These are phyloP conservation scores for Cerastis leucographa DNA, from an alignment of 2,888 invertebrate species.

Conservation along the genomic window DNA sequence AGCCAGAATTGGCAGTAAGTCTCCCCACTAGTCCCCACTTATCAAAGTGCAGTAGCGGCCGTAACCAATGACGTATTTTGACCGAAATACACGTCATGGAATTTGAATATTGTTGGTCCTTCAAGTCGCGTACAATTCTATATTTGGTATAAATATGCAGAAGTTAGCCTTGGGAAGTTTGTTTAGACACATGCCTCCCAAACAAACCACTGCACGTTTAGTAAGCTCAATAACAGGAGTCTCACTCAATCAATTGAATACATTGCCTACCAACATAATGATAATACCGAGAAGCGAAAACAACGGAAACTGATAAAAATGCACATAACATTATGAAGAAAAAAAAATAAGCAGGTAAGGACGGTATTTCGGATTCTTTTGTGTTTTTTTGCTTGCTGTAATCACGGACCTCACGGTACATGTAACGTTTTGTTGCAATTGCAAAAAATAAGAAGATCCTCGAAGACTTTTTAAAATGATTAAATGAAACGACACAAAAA, in stretches of 20 bases:
- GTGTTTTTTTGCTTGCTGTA: not conserved
- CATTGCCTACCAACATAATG: not conserved
- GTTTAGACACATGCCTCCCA: not conserved
- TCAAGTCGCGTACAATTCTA: not conserved
- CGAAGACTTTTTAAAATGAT: not conserved
- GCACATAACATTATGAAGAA: slow-evolving; percentile 40
- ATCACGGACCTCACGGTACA: too few species aligned
- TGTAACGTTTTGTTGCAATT: not conserved
- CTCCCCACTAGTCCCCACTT: not conserved
- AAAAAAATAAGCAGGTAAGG: slow-evolving; percentile 38
- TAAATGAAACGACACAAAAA: not conserved
- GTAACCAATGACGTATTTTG: not conserved
- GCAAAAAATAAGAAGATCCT: not conserved
- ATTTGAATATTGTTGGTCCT: slow-evolving; percentile 3
- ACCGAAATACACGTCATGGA: not conserved
- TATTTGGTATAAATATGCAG: not conserved
- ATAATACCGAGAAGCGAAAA: slow-evolving; percentile 36
- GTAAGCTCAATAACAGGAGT: not conserved
- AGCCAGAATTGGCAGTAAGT: not conserved
- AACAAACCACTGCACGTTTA: not conserved
- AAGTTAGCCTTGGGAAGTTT: not conserved
- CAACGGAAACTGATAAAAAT: slow-evolving; percentile 50
- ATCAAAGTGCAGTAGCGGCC: not conserved
- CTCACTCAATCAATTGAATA: slow-evolving; percentile 1
- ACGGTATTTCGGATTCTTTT: slow-evolving; percentile 9